Base-by-base conservation (phyloP, 1,140 invertebrate genomes). In the Euglossa dilemma region DNA sequence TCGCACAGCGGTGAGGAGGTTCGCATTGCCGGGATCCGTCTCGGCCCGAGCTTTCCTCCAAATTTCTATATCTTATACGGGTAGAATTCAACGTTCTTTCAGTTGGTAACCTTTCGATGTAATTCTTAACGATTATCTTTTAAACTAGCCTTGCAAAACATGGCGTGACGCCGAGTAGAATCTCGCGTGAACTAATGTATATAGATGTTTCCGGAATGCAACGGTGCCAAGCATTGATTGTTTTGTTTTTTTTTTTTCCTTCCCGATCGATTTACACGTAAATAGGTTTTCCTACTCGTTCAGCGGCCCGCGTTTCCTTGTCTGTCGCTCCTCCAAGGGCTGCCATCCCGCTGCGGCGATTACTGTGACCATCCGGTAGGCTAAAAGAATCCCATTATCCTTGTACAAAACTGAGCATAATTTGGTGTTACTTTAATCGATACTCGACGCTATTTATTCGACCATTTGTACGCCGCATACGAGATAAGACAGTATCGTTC, bases 151-250 rank as follows among this genome's bases (percentile, higher is more conserved):
- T 14, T 9, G 3, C 12, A 12, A 57, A 45, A 11, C 6, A 67
- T 56, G 36, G 28, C 63, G n/a, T 14, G 43, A 54, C 45, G 45
- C 47, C 56, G 54, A 77, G 47, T 20, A 69, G 56, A 54, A 71
- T 80, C 52, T 63, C 25, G 61, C 50, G 66, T 64, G 57, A 72
- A 77, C 86, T 90, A 63, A 28, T 93, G 91, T 92, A 92, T 57
- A 93, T 93, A 93, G 89, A 85, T 82, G 76, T 87, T 57, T 71
- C 25, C 64, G 50, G 61, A 64, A 86, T 71, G 67, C 70, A 89
- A 87, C 82, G 83, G 88, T 90, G 88, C 90, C 88, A 91, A 84
- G 87, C 84, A 90, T 89, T 84, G 59, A 83, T 87, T 57, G 59
- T 85, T 11, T 36, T 36, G 36, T 36, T 36, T 36, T 36, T n/a